Percentiles rank a stretch among this genome's conserved stretches.
These are phyloP conservation scores for Euphonia xanthogaster DNA, from an alignment of 2,797 vertebrate genomes.

Conservation along the genomic window DNA sequence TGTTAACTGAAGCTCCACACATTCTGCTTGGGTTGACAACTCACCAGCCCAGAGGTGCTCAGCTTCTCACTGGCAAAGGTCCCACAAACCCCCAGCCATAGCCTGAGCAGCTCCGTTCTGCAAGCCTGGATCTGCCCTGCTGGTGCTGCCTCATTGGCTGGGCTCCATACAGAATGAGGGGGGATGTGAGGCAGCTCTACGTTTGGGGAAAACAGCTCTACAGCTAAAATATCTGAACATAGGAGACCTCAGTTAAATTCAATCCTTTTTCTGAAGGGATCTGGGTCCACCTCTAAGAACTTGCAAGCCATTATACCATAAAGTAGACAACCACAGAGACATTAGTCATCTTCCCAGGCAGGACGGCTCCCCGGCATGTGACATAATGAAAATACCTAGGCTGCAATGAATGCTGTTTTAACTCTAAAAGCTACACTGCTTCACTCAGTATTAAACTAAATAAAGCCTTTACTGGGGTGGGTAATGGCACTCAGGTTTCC, in stretches of 20 bases:
- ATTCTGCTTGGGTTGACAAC: neutral
- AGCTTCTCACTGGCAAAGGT: neutral
- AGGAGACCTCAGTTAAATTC: neutral
- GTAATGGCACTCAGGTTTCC: neutral
- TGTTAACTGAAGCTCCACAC: neutral
- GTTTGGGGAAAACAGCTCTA: neutral
- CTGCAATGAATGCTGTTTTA: neutral
- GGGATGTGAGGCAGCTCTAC: fast-evolving
- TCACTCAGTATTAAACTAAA: neutral
- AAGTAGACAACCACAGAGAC: fast-evolving
- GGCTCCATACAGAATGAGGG: fast-evolving
- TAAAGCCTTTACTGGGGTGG: neutral
- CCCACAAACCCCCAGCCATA: neutral
- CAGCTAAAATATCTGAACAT: neutral
- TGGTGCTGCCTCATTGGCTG: fast-evolving
- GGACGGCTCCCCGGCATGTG: neutral
- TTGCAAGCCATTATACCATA: neutral
- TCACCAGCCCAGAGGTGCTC: neutral
- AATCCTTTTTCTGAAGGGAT: neutral
- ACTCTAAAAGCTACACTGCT: neutral
- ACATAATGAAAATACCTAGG: neutral
- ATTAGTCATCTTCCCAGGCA: neutral
- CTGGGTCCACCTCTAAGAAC: neutral
- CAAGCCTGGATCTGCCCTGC: neutral
- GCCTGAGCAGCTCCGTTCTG: neutral